Evolutionary conservation across 2,888 invertebrate genomes (phyloP), one percentile per base, ranked within the genome.

Genomic region (Leistus spinibarbis): DNA sequence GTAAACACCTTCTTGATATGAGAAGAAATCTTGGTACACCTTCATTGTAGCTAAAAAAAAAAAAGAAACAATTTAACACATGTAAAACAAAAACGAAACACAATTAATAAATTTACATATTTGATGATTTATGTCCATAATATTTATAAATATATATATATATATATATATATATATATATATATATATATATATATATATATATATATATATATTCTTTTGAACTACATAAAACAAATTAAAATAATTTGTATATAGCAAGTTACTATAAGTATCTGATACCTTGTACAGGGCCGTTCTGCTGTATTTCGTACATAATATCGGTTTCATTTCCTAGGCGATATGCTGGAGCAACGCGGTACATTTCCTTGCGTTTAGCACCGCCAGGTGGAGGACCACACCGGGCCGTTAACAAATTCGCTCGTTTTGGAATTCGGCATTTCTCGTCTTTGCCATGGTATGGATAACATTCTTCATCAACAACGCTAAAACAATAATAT

Each of bases 251-350:
- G n/a, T n/a, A 66, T 73, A 22, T 4, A 17, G 3, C 13, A 72
- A 19, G 23, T 62, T 71, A 27, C 69, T 56, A 10, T 74, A 20
- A 54, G 53, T 60, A 54, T 82, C 83, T n/a, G 9, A 27, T 85
- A 93, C 93, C 94, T 90, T 97, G 97, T 0, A 98, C 96, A 0
- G 98, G 98, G 63, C 98, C 98, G 60, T 95, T 95, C 64, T 90
- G 90, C 86, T 91, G 88, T 69, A 98, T 96, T 83, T 98, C 98
- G 70, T 92, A 90, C 96, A 95, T 97, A 79, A 98, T 95, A 81
- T 97, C 96, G 13, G 91, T 89, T 83, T 93, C 93, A 77, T 90
- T 91, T 77, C 89, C 89, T 66, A 96, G 86, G 70, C 92, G 89
- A 83, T 93, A 93, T 22, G 93, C 92, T 0, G 95, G 95, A 0